Base-by-base conservation (phyloP, 2,113 vertebrate genomes). In the Oncorhynchus masou region DNA sequence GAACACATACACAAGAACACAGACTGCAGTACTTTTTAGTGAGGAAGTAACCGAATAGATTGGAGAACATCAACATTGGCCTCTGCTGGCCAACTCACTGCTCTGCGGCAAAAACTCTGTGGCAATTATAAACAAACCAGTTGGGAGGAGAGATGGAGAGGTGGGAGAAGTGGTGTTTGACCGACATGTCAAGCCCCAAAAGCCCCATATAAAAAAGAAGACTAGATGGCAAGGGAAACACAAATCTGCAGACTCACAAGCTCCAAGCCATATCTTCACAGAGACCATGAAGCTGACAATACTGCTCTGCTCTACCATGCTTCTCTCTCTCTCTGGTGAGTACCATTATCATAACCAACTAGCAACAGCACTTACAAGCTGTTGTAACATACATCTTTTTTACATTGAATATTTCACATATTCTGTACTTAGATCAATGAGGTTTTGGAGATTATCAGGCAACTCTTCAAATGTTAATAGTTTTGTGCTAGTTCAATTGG, bases 241-340 rank as follows among this genome's bases (percentile, higher is more conserved):
- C 29, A 72, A 83, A 88, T 19, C 81, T 88, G 88, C 66, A 74
- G 74, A 73, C 19, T 75, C 75, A 69, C 71, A 59, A 59, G 45
- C 29, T 2, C 54, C 49, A 1, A 15, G 51, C 48, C 9, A 19
- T 24, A 66, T 29, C 49, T 22, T 4, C 25, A 68, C 59, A 57
- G 49, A 39, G 20, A n/a, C 3, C 75, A 92, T 92, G 91, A 92
- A 91, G 81, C 66, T 77, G 7, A 1, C 68, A 2, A n/a, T 75
- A 57, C 31, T 88, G 67, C 6, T 90, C 64, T 77, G 76, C 9
- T 73, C 60, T 70, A 69, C 74, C 3, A 70, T 89, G 76, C 76
- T 92, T 29, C 72, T 91, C 3, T 76, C 57, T 48, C 5, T 85
- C 27, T 81, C 70, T 68, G 87, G 91, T 92, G 69, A 88, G 91